Conservation (phyloP, 2,888 invertebrate species). For the Dryocosmus kuriphilus region DNA sequence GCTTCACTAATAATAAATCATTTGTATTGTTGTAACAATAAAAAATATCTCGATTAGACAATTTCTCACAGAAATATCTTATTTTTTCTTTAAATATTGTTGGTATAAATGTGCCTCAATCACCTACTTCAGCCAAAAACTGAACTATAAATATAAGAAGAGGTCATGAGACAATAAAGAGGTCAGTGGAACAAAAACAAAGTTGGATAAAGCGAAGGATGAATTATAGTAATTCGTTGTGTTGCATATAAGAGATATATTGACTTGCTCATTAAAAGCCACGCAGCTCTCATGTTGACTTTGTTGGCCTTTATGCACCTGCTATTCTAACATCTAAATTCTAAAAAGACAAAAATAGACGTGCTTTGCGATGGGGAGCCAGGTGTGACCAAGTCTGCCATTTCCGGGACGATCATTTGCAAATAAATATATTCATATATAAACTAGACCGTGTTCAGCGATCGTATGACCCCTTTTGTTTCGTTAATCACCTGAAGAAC, state of each 20-base stretch:
- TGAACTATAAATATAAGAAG: neutral
- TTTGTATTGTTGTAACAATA: too few species aligned
- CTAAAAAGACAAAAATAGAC: conserved; percentile 35
- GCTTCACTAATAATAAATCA: too few species aligned
- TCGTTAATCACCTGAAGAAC: conserved; percentile 42
- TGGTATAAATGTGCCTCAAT: too few species aligned
- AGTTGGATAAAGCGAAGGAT: conserved; percentile 14
- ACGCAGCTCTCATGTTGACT: conserved; percentile 14
- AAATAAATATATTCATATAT: conserved; percentile 49
- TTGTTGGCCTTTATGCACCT: neutral
- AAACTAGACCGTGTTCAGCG: conserved; percentile 57
- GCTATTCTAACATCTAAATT: conserved; percentile 8
- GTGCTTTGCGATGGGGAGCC: conserved; percentile 41
- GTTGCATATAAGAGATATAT: conserved; percentile 25
- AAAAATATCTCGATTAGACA: too few species aligned
- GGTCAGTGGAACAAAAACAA: neutral
- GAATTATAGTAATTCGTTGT: conserved; percentile 21
- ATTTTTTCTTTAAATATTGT: neutral
- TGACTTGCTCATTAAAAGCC: conserved; percentile 10
- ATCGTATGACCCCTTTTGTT: conserved; percentile 52
- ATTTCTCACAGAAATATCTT: too few species aligned
- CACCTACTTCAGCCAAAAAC: neutral
- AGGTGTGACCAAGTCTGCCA: conserved; percentile 46
- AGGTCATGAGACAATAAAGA: neutral
- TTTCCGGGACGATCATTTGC: conserved; percentile 57